Base-by-base conservation (phyloP, 2,113 vertebrate species). In the Perccottus glenii region DNA sequence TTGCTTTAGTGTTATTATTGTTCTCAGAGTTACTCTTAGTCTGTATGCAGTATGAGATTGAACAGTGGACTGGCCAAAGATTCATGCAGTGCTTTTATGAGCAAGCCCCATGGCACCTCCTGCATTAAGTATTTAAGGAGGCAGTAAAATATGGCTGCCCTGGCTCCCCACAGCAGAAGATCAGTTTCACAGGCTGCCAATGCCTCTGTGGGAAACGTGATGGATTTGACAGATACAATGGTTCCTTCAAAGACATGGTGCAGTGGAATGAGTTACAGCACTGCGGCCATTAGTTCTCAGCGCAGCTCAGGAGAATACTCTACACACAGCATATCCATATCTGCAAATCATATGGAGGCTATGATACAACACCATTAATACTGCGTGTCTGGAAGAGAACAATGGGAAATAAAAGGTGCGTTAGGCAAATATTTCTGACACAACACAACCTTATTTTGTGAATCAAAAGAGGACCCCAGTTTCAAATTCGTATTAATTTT, bases 111-210 rank as follows among this genome's bases (percentile, higher is more conserved):
- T 85, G 80, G 85, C 87, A 85, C 84, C 78, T 84, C 60, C 67
- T 74, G 78, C 80, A 89, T 87, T 90, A 91, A 85, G 86, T 85
- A 87, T 90, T 90, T 89, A 91, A 82, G 70, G 84, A 78, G 80
- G 64, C 67, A 75, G 85, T 90, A 87, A 89, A 90, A 87, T 86
- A 87, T 87, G 76, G 64, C 60, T 70, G 74, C 70, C 45, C 64
- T 60, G 36, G 10, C 70, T 89, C 82, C 86, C 83, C 80, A 66
- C 72, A 85, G 88, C 84, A 82, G 84, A 85, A 85, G 89, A 93
- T 91, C 89, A 79, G 87, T 91, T 93, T 90, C 86, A 78, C 77
- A 70, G 83, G 74, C 82, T 86, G 85, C 77, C 75, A 73, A 87
- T 81, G 83, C 74, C 84, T 82, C 61, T 66, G 82, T 86, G 80